Conservation (phyloP, 1,140 invertebrate genomes). For the Sycophila sp. region DNA sequence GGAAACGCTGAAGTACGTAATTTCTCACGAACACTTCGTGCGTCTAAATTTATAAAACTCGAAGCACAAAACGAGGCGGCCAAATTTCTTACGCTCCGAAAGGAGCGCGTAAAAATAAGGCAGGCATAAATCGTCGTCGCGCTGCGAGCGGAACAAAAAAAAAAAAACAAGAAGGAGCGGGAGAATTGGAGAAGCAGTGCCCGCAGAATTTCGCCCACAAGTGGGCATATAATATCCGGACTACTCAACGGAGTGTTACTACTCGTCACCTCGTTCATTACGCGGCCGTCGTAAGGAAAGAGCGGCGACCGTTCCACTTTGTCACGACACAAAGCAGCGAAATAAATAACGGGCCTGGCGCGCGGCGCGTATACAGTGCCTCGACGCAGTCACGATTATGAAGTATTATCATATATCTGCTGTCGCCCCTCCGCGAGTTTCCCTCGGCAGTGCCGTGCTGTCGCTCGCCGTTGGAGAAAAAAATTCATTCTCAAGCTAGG, state of each 20-base stretch:
- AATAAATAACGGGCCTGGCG: slow-evolving; percentile 17
- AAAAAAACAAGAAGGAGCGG: too few species aligned
- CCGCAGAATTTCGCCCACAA: background rate
- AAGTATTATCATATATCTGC: slow-evolving; percentile 24
- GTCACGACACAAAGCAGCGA: slow-evolving; percentile 24
- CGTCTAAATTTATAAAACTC: too few species aligned
- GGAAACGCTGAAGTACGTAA: too few species aligned
- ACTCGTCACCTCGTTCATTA: slow-evolving; percentile 37
- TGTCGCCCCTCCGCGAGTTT: background rate
- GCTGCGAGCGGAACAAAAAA: too few species aligned
- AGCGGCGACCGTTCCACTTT: slow-evolving; percentile 13
- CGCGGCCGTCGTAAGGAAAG: background rate
- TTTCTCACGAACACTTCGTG: too few species aligned
- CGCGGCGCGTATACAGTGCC: background rate
- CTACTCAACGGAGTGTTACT: background rate
- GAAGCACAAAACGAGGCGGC: too few species aligned
- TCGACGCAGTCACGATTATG: slow-evolving; percentile 25
- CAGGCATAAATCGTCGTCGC: background rate
- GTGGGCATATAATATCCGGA: background rate
- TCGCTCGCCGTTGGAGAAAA: too few species aligned
- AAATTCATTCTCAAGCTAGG: too few species aligned
- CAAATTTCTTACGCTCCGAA: too few species aligned
- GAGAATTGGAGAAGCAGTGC: too few species aligned
- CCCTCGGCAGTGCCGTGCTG: too few species aligned
- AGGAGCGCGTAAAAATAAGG: background rate